phyloP scores from a whole-genome alignment of 2,797 vertebrate genomes.

The Hybognathus amarus region DNA sequence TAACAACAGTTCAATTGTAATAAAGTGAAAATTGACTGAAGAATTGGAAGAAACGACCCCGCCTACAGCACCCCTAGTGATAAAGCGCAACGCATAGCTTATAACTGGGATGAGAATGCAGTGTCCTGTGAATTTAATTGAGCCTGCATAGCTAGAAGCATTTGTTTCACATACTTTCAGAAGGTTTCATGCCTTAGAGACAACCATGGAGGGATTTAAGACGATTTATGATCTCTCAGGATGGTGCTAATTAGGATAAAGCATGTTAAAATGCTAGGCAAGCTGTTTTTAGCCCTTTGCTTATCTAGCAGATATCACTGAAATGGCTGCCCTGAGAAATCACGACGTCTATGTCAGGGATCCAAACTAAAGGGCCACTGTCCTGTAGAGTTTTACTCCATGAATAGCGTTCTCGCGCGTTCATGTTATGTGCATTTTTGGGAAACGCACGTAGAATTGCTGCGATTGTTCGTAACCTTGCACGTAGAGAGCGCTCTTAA shows the following conservation, averaged over 20 bases:
- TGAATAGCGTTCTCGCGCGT: no score
- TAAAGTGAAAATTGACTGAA: neutral
- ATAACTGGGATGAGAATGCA: neutral
- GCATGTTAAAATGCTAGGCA: neutral
- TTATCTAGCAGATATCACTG: neutral
- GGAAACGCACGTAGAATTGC: no score
- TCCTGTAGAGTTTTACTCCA: no score
- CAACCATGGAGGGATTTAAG: neutral
- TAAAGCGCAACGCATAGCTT: neutral
- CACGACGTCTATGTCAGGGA: neutral
- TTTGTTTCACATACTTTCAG: neutral
- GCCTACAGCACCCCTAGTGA: neutral
- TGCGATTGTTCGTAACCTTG: no score
- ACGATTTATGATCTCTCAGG: neutral
- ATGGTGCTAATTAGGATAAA: neutral
- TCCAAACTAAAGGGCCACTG: neutral
- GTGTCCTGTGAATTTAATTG: no score
- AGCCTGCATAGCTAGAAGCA: neutral
- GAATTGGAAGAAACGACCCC: neutral
- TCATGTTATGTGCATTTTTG: no score
- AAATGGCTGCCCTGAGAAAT: neutral
- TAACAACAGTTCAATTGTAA: no score
- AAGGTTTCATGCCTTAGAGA: neutral
- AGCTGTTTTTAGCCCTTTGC: neutral
- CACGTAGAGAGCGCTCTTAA: no score